These are phyloP conservation scores for Amphipyra tragopoginis DNA, from an alignment of 2,888 invertebrate genomes.

Conservation along the genomic window DNA sequence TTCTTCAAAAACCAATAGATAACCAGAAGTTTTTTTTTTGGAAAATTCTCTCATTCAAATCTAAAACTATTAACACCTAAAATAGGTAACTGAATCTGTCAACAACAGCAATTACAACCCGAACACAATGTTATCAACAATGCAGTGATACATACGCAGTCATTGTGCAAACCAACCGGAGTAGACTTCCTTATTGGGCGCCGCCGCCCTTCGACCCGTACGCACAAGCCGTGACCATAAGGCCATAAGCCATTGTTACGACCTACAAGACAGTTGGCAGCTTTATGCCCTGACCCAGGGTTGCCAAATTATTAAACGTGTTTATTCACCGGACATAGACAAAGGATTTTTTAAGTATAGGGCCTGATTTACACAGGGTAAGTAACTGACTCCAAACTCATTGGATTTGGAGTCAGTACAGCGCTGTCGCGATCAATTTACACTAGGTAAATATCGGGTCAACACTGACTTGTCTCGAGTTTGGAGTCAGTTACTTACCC, in stretches of 20 bases:
- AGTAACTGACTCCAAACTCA: no score
- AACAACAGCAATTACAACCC: slow-evolving; percentile 43
- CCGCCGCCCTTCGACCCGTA: slow-evolving; percentile 58
- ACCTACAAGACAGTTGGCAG: slow-evolving; percentile 30
- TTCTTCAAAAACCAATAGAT: no score
- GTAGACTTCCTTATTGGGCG: slow-evolving; percentile 73
- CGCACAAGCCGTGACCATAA: slow-evolving; percentile 62
- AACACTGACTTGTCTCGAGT: no score
- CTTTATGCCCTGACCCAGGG: slow-evolving; percentile 24
- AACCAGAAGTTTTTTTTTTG: no score
- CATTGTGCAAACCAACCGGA: slow-evolving; percentile 66
- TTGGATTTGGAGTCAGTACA: no score
- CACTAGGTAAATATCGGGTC: no score
- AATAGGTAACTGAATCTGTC: slow-evolving; percentile 30
- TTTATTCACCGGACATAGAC: no score
- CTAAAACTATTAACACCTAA: slow-evolving; percentile 6
- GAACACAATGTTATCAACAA: slow-evolving; percentile 39
- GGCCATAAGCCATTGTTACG: slow-evolving; percentile 47
- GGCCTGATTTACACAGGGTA: no score
- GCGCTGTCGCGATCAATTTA: no score
- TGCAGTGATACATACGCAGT: slow-evolving; percentile 39
- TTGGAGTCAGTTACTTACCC: no score
- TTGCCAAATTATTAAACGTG: background rate
- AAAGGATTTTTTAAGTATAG: no score
- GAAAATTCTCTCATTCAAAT: background rate